These are phyloP conservation scores for Delphinapterus leucas DNA, from an alignment of 2,113 vertebrate genomes.

Conservation along the genomic window DNA sequence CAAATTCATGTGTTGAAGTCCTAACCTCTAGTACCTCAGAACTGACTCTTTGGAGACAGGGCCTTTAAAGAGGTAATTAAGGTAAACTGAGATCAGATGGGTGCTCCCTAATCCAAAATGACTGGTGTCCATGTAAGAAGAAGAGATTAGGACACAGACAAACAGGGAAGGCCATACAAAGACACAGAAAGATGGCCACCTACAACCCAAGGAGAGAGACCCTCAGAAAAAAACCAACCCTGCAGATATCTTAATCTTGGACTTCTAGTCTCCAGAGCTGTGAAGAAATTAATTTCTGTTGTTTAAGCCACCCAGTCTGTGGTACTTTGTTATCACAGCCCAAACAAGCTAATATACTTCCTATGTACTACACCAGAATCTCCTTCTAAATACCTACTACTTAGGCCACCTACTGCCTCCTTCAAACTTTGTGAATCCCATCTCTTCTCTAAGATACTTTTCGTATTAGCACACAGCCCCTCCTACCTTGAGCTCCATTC, in stretches of 20 bases:
- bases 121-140: background rate
- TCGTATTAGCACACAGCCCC: background rate
- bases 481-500: background rate
- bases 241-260: background rate
- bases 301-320: background rate
- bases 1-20: background rate
- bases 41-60: background rate
- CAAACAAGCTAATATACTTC: background rate
- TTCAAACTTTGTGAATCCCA: background rate
- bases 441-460: background rate
- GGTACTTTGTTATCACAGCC: background rate
- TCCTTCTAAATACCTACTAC: background rate
- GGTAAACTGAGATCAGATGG: background rate
- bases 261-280: background rate
- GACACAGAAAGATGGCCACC: background rate
- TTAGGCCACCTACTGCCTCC: background rate
- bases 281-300: background rate
- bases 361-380: background rate
- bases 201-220: background rate
- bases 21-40: background rate
- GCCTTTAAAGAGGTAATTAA: background rate
- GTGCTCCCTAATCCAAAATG: background rate
- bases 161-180: background rate
- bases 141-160: background rate
- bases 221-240: background rate